Evolutionary conservation across 2,797 vertebrate genomes (phyloP), one percentile per base, ranked within the genome.

Genomic region (Mus minutoides): DNA sequence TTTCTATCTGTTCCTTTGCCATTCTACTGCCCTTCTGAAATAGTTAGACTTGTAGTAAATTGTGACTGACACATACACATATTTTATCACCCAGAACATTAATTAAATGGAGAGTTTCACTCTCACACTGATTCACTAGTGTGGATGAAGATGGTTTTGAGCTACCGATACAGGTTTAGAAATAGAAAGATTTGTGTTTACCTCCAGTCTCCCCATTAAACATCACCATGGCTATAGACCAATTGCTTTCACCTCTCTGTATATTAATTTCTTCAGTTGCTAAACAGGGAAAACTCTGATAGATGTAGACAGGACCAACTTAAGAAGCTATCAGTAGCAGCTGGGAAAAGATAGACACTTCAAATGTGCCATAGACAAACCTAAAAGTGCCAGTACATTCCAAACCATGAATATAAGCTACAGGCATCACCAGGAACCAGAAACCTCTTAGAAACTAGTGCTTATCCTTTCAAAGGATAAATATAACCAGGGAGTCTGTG

Each of bases 1-100:
- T 79, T 91, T 77, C 31, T 93, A 34, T 46, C 14, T 95, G 43
- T 69, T 97, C 92, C 40, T 26, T 93, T 89, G 75, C 13, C 54
- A 84, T 49, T 95, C 40, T 26, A 10, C 88, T 89, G 71, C 29
- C n/a, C 11, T 78, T n/a, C 31, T 75, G 88, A 54, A 95, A 82
- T 94, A 49, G 91, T 86, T 86, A 77, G 10, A 54, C 60, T 77
- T 22, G 58, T 90, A 21, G 16, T 85, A 90, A 91, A 82, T 88
- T 54, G 82, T 62, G 78, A 62, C 67, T n/a, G 13, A 76, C 86
- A 54, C 67, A 78, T 71, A 29, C 26, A 17, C 26, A 79, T 26
- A 76, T 91, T 93, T 62, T 91, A 92, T 91, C 93, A 92, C 84
- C 3, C 4, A 94, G 31, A 83, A 83, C 76, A 46, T 43, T 89